These are phyloP conservation scores for Heterodera carotae DNA, from an alignment of 1,140 invertebrate species.

Conservation along the genomic window DNA sequence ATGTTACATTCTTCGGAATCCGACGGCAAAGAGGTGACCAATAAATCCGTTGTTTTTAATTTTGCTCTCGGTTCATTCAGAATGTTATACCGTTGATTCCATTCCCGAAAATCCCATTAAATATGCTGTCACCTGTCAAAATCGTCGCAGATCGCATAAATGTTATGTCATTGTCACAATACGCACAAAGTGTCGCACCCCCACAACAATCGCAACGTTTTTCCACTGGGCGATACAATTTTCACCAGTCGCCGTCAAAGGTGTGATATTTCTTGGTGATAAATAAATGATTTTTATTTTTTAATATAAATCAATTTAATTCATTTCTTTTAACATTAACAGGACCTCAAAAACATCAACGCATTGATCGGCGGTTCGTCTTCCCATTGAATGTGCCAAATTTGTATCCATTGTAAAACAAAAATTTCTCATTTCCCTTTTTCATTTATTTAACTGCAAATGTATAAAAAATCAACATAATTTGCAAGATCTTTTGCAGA, in stretches of 20 bases:
- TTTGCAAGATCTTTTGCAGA: constrained; percentile 61
- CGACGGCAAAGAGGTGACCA: constrained; percentile 53
- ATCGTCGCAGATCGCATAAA: constrained; percentile 45
- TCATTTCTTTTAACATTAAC: neutral
- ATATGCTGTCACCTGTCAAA: constrained; percentile 53
- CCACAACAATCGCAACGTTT: constrained; percentile 7
- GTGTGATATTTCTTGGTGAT: no score
- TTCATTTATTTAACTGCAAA: no score
- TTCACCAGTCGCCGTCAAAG: constrained; percentile 51
- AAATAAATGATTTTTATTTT: no score
- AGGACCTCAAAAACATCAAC: constrained; percentile 48
- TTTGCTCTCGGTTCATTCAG: constrained; percentile 39
- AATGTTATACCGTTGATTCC: constrained; percentile 40
- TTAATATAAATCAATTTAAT: no score
- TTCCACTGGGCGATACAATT: constrained; percentile 40
- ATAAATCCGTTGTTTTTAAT: constrained; percentile 3
- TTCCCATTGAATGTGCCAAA: neutral
- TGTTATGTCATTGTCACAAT: constrained; percentile 45
- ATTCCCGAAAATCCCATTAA: constrained; percentile 46
- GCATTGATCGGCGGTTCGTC: constrained; percentile 26
- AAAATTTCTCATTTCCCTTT: neutral
- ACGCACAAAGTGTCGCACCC: constrained; percentile 23
- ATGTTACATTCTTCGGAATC: constrained; percentile 41
- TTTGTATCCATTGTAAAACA: no score
- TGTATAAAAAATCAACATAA: constrained; percentile 30